Base-by-base conservation (phyloP, 2,888 invertebrate genomes). In the Drosophila monieri region DNA sequence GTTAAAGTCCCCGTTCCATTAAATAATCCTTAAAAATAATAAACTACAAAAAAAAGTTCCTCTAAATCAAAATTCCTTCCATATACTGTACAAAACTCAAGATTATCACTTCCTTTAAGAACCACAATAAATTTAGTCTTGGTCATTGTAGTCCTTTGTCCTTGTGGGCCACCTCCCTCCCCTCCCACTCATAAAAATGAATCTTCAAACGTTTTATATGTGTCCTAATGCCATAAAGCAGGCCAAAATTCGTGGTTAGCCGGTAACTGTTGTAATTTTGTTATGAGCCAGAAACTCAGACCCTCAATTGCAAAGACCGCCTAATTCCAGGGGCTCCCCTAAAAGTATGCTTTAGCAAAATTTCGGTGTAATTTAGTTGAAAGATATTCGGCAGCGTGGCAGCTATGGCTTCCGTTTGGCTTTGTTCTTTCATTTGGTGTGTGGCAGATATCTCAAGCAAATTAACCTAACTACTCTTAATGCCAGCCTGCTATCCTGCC, bases 381-480 rank as follows among this genome's bases (percentile, higher is more conserved):
- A 55, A 66, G 43, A 43, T 43, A 43, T 21, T 43, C 21, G 21
- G 43, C 9, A 41, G 43, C 10, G 48, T 43, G 68, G 67, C 65
- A 55, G 46, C 27, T 37, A 23, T 27, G 18, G 60, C 57, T 56
- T 56, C 44, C 46, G 57, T 46, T 53, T 35, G 55, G 46, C 57
- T 67, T 67, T 57, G 57, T 57, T 68, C 69, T 46, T 68, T 58
- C 51, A 51, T 68, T 67, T 65, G 18, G 39, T 68, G 65, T 57
- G 49, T 57, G 48, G 65, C 65, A 62, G 62, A 62, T 62, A 62
- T 62, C 71, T 68, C 48, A 37, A 60, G 71, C 61, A 70, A 69
- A 69, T 69, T 70, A 69, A 69, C 71, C 69, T 70, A 69, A 71
- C 71, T 71, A 70, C 71, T 70, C 41, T 15, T 61, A 69, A 69